Evolutionary conservation across 2,888 invertebrate species (phyloP).

Genomic region (Ommatoiulus sabulosus): DNA sequence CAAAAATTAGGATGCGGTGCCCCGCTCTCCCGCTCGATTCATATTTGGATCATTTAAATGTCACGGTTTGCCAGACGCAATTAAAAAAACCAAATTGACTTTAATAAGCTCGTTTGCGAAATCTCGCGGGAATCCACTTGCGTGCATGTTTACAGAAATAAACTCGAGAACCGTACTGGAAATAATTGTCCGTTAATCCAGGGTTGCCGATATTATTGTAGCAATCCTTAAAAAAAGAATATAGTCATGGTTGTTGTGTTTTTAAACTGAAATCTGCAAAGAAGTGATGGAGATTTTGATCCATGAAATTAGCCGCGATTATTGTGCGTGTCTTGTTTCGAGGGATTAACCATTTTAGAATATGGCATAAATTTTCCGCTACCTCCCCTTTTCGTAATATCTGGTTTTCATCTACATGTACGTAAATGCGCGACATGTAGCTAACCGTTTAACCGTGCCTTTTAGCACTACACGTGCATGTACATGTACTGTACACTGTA

Average conservation of each 20-base stretch:
- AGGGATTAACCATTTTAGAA: too few relatives aligned
- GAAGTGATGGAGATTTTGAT: too few relatives aligned
- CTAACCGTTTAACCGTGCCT: too few relatives aligned
- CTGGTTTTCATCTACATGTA: too few relatives aligned
- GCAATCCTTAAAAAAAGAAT: neutral
- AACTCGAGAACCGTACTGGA: neutral
- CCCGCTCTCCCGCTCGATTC: neutral
- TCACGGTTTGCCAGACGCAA: neutral
- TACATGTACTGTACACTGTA: too few relatives aligned
- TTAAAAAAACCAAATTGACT: conserved; percentile 4
- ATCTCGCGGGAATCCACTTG: neutral
- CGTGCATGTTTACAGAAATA: neutral
- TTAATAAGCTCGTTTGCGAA: neutral
- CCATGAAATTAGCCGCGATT: too few relatives aligned
- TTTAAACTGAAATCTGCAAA: neutral
- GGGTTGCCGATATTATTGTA: neutral
- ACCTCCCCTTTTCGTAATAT: too few relatives aligned
- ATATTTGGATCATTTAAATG: neutral
- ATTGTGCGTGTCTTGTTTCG: too few relatives aligned
- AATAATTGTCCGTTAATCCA: neutral
- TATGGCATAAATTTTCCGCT: too few relatives aligned
- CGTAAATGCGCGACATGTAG: too few relatives aligned
- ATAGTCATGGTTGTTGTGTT: neutral
- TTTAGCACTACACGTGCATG: too few relatives aligned
- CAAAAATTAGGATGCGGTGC: conserved; percentile 26